Conservation (phyloP, 2,113 vertebrate genomes). For the Pterocles burchelli region DNA sequence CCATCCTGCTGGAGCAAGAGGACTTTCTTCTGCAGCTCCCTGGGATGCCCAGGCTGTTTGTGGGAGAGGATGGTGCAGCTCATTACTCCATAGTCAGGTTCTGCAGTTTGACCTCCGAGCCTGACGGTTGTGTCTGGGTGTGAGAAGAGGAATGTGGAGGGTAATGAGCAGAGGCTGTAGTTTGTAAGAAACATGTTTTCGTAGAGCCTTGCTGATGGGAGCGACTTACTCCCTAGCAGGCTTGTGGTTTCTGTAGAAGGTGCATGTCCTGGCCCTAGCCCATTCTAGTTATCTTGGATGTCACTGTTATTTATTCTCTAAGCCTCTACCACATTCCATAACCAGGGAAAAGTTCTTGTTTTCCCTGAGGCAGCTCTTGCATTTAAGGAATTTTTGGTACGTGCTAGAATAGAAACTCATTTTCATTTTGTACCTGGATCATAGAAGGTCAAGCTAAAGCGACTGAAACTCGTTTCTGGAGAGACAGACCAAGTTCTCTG, state of each 20-base stretch:
- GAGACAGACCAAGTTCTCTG: not conserved
- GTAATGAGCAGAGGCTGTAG: not conserved
- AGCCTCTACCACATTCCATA: not conserved
- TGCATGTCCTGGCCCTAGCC: not conserved
- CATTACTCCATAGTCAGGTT: not conserved
- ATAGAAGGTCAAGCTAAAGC: not conserved
- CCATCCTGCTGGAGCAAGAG: not conserved
- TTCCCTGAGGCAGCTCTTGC: not conserved
- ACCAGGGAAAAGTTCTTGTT: not conserved
- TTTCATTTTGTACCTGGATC: conserved; percentile 6
- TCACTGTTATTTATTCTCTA: not conserved
- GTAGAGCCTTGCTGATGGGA: not conserved
- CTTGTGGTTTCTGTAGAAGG: not conserved
- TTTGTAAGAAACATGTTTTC: not conserved
- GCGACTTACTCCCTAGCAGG: not conserved
- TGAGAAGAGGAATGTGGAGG: not conserved
- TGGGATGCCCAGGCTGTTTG: fast-evolving
- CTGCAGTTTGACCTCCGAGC: not conserved
- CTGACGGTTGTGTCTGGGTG: not conserved
- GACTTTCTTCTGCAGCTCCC: not conserved
- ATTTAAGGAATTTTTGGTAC: conserved; percentile 5
- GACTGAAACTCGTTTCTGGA: not conserved
- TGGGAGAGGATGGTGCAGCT: not conserved
- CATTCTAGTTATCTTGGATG: not conserved
- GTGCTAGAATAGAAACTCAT: conserved; percentile 4